phyloP scores from a whole-genome alignment of 2,888 invertebrate species.

The Leptogaster cylindrica region DNA sequence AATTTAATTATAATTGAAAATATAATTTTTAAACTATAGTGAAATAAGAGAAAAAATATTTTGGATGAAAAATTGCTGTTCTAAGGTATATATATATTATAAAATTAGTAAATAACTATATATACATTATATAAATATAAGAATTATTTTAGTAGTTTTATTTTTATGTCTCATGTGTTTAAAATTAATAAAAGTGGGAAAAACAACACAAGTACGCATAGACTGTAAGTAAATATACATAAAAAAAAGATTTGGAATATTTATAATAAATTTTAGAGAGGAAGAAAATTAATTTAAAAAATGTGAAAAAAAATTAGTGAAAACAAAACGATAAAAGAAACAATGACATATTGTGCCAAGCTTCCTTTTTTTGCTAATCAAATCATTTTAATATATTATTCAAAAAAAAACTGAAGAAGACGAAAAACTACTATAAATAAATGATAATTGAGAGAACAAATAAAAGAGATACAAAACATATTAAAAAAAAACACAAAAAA shows the following conservation, averaged over 20 bases:
- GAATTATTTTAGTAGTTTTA: conserved; percentile 35
- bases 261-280: conserved; percentile 12
- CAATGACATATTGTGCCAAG: conserved; percentile 35
- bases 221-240: neutral
- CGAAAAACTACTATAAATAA: neutral
- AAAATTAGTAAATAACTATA: conserved; percentile 13
- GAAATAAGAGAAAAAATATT: conserved; percentile 23
- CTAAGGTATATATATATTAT: conserved; percentile 20
- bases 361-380: conserved; percentile 32
- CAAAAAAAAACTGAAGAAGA: neutral
- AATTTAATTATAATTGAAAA: conserved; percentile 11
- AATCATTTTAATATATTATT: conserved; percentile 12
- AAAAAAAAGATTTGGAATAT: conserved; percentile 27
- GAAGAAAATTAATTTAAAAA: neutral
- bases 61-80: conserved; percentile 37
- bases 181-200: neutral
- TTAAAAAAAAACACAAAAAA: neutral
- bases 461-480: too few species aligned
- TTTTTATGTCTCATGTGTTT: conserved; percentile 25
- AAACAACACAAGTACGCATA: neutral
- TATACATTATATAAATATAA: conserved; percentile 1
- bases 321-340: conserved; percentile 14
- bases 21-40: conserved; percentile 9
- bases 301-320: neutral
- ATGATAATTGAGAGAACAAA: neutral